Evolutionary conservation across 2,113 vertebrate genomes (phyloP).

Genomic region (Mugil cephalus): DNA sequence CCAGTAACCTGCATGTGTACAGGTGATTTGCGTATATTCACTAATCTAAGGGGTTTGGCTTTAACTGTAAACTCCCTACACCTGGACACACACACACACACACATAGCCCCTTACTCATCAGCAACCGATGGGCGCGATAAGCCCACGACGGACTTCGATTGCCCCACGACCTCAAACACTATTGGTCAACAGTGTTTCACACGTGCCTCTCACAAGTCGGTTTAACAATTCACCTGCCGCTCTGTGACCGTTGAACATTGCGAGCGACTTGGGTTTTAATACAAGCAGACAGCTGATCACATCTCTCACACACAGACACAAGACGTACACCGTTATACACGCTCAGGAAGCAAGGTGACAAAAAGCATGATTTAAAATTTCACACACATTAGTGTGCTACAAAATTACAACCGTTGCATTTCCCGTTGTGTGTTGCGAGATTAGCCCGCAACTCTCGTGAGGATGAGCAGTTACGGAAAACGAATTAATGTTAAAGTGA

Average conservation of each 20-base stretch:
- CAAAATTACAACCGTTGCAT: not conserved
- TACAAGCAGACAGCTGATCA: constrained; percentile 8
- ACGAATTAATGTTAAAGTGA: too few species aligned
- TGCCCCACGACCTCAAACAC: constrained; percentile 10
- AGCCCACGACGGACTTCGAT: constrained; percentile 5
- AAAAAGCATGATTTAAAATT: not conserved
- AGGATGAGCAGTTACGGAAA: too few species aligned
- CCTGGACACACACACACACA: constrained; percentile 61
- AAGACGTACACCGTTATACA: not conserved
- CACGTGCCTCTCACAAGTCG: not conserved
- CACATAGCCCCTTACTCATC: constrained; percentile 36
- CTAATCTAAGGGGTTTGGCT: constrained; percentile 70
- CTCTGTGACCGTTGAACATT: constrained; percentile 49
- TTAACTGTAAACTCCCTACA: constrained; percentile 78
- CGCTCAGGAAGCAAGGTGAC: not conserved
- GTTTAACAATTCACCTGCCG: constrained; percentile 49
- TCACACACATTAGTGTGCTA: not conserved
- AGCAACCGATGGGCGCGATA: constrained; percentile 43
- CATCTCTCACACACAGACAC: constrained; percentile 12
- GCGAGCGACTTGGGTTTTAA: constrained; percentile 10
- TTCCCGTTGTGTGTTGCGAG: not conserved
- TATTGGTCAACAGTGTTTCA: constrained; percentile 41
- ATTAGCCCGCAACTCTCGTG: too few species aligned
- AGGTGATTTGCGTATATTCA: constrained; percentile 79
- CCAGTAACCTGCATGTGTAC: constrained; percentile 62